Percentiles rank a stretch among this genome's conserved stretches.
Evolutionary conservation across 1,140 invertebrate species (phyloP).

Genomic region (Colletes gigas): DNA sequence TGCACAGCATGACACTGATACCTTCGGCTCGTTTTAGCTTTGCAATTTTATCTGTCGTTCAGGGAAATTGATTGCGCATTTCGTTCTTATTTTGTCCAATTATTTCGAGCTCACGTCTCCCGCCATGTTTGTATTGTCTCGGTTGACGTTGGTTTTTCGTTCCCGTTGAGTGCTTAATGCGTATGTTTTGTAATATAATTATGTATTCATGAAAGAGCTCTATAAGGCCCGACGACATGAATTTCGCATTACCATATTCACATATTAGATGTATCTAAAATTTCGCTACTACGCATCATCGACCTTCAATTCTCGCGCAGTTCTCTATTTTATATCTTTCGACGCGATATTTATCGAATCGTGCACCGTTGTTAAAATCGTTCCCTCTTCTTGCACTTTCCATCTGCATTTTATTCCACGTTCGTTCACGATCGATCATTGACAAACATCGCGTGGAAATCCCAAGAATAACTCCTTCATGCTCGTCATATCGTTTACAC

Average conservation of each 20-base stretch:
- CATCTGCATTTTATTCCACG: neutral
- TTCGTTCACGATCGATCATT: constrained; percentile 11
- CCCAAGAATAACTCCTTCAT: constrained; percentile 27
- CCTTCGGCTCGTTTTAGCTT: neutral
- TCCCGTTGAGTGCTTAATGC: constrained; percentile 12
- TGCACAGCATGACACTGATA: neutral
- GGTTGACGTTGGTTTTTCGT: neutral
- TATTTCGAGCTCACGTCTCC: neutral
- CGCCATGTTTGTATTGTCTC: neutral
- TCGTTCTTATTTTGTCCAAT: too few relatives aligned
- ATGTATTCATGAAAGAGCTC: constrained; percentile 34
- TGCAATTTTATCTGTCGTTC: neutral
- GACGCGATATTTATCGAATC: neutral
- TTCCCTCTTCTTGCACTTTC: neutral
- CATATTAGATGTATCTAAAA: constrained; percentile 34
- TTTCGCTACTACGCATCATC: neutral
- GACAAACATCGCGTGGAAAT: constrained; percentile 7
- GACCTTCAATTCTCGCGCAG: neutral
- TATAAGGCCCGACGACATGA: constrained; percentile 25
- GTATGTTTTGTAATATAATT: constrained; percentile 31
- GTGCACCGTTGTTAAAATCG: neutral
- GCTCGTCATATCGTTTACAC: too few relatives aligned
- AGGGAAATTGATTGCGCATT: neutral
- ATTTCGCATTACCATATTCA: constrained; percentile 38
- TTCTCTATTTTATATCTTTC: neutral